phyloP scores from a whole-genome alignment of 2,797 vertebrate species.

The Microtus agrestis region DNA sequence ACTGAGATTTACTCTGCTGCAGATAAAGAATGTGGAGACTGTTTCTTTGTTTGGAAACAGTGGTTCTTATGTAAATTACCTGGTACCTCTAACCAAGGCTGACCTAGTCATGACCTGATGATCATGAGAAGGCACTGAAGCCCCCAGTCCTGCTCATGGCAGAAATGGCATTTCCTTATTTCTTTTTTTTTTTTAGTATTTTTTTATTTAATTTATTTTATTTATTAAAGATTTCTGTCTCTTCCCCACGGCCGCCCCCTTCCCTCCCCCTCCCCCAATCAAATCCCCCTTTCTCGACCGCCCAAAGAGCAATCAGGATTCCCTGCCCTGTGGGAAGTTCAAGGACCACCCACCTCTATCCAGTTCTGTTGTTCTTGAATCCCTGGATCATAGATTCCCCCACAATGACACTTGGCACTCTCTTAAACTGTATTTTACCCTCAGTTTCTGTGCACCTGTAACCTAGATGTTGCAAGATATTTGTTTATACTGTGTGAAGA shows the following conservation, averaged over 20 bases:
- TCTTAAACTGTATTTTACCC: background rate
- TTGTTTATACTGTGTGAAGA: background rate
- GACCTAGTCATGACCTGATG: background rate
- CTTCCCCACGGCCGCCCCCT: no score
- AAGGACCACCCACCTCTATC: no score
- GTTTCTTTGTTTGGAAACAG: constrained; percentile 3
- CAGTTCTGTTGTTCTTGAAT: background rate
- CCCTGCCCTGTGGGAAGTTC: no score
- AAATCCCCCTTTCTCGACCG: no score
- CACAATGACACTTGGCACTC: background rate
- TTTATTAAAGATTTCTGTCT: no score
- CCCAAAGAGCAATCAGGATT: no score
- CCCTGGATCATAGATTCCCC: background rate
- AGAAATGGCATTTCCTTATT: background rate
- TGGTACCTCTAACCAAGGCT: background rate
- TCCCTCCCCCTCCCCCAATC: no score
- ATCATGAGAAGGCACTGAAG: background rate
- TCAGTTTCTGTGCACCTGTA: background rate
- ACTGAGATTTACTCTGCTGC: background rate
- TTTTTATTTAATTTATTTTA: no score
- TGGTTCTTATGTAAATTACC: background rate
- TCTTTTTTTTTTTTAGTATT: background rate
- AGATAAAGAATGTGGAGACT: background rate
- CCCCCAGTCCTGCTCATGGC: background rate
- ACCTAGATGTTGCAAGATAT: background rate